Conservation (phyloP, 35 echinoderm and acorn worm species). For the Stichopus chloronotus region DNA sequence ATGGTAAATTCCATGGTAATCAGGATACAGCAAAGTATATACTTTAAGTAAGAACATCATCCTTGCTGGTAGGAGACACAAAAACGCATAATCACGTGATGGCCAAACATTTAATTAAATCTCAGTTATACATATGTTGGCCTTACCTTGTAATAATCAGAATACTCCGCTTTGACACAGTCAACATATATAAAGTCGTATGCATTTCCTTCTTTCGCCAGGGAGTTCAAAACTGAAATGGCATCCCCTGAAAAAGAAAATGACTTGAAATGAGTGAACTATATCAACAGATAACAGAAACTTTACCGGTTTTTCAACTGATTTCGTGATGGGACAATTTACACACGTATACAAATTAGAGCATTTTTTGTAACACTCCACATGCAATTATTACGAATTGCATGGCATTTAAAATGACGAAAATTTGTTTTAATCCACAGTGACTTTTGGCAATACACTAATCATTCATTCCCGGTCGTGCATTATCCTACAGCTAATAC, state of each 20-base stretch:
- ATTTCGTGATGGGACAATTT: background rate
- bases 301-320: background rate
- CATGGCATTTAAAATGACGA: no score
- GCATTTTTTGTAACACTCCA: background rate
- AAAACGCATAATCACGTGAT: no score
- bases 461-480: no score
- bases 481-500: no score
- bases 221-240: background rate
- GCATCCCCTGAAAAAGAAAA: constrained; percentile 12
- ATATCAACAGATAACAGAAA: background rate
- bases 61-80: no score
- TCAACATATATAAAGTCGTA: constrained; percentile 61
- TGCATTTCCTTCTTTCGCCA: constrained; percentile 40
- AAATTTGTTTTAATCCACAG: no score
- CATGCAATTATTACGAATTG: background rate
- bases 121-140: no score
- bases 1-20: no score
- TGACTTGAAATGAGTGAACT: background rate
- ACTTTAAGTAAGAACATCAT: no score
- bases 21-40: no score
- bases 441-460: no score
- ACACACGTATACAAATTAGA: background rate
- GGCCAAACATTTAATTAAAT: no score
- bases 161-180: constrained; percentile 31
- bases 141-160: constrained; percentile 54